Percentiles rank a stretch among this genome's conserved stretches.
phyloP scores from a whole-genome alignment of 1,140 invertebrate species.

The Streblospio benedicti region DNA sequence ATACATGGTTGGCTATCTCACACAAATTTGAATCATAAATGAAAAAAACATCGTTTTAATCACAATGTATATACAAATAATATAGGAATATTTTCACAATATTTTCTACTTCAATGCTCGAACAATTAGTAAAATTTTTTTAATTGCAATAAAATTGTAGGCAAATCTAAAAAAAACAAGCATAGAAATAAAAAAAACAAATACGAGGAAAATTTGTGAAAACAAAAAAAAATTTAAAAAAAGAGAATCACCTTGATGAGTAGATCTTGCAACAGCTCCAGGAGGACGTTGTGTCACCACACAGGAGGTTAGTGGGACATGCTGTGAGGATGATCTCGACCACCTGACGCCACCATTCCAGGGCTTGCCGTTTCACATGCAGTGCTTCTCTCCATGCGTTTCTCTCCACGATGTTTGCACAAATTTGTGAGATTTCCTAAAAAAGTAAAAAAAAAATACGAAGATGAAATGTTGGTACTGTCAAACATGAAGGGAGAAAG shows the following conservation, averaged over 20 bases:
- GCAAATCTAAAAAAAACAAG: too few relatives aligned
- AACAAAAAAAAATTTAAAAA: too few relatives aligned
- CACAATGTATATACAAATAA: too few relatives aligned
- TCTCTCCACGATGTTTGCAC: constrained; percentile 62
- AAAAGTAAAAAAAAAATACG: constrained; percentile 2
- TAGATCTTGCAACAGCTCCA: constrained; percentile 70
- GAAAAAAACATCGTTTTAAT: too few relatives aligned
- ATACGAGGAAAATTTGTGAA: too few relatives aligned
- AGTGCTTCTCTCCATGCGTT: constrained; percentile 62
- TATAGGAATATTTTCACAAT: too few relatives aligned
- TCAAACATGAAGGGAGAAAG: not conserved
- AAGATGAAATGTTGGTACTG: not conserved
- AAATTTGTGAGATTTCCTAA: constrained; percentile 54
- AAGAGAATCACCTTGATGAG: constrained; percentile 70
- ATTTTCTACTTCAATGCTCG: too few relatives aligned
- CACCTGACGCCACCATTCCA: constrained; percentile 74
- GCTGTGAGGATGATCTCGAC: constrained; percentile 72
- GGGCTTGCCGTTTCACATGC: constrained; percentile 60
- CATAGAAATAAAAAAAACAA: too few relatives aligned
- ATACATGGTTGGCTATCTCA: too few relatives aligned
- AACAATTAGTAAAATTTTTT: too few relatives aligned
- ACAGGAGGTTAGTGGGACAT: constrained; percentile 64
- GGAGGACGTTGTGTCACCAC: constrained; percentile 62
- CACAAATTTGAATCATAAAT: too few relatives aligned
- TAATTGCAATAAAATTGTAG: too few relatives aligned